Evolutionary conservation across 2,113 vertebrate genomes (phyloP), one percentile per base, ranked within the genome.

Genomic region (Chascanopsetta lugubris): DNA sequence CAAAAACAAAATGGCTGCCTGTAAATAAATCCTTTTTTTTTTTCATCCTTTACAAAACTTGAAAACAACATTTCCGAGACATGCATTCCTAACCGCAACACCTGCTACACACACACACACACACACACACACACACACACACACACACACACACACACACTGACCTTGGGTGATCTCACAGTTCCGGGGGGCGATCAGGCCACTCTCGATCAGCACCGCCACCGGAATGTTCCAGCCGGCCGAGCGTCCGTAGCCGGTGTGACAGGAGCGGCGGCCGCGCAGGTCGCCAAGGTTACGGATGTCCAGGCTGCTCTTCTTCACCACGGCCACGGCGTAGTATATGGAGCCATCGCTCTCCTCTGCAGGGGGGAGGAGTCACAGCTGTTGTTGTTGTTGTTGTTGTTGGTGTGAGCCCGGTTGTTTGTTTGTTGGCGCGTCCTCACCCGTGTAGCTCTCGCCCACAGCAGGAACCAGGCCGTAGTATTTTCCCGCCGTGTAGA

Each of bases 191-290:
- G 59, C 87, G 85, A 99, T 94, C 65, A 95, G 58, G 11, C 94
- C 95, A 59, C 77, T 93, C 43, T 90, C 94, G 17, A 95, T 88
- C 10, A 99, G 92, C 9, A 80, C 0, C 0, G 94, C 91, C 6
- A 95, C 59, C 0, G 97, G 97, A 49, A 99, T 30, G 54, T 94
- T 95, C 97, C 97, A 99, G 56, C 97, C 97, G 0, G 94, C 92
- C 0, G 88, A 93, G 69, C 93, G 94, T 30, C 90, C 92, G 1
- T 94, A 67, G 22, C 93, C 93, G 0, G 96, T 92, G 87, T 99
- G 97, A 82, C 97, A 99, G 47, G 96, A 97, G 29, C 85, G 91
- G 73, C 76, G 93, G 54, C 92, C 93, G 3, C 88, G 92, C 49
- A 99, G 90, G 59, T 96, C 92, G 1, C 72, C 77, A 73, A 97